Evolutionary conservation across 2,888 invertebrate genomes (phyloP).

Genomic region (Oasisia sp.): DNA sequence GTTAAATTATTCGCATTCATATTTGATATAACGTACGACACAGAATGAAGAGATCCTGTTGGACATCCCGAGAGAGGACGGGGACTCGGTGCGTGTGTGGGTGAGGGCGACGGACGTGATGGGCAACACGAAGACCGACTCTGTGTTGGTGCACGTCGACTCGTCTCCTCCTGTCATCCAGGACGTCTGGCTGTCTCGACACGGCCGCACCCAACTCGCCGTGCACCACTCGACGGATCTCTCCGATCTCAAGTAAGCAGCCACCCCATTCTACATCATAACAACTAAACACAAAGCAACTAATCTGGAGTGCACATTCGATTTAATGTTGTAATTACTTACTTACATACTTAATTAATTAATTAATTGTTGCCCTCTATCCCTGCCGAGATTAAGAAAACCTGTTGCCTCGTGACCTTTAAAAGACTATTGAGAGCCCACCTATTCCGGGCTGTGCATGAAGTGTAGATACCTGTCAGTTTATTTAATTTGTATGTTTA

Average conservation of each 20-base stretch:
- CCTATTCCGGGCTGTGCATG: too few species aligned
- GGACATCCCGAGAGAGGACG: constrained; percentile 14
- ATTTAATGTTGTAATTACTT: neutral
- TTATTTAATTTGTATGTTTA: too few species aligned
- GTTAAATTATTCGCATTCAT: neutral
- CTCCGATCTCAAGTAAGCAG: constrained; percentile 13
- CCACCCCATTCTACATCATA: neutral
- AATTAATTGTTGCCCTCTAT: too few species aligned
- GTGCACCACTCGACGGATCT: constrained; percentile 25
- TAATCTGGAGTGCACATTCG: neutral
- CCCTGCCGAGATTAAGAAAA: too few species aligned
- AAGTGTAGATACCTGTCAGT: too few species aligned
- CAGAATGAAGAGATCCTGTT: constrained; percentile 6
- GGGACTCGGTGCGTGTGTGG: constrained; percentile 23
- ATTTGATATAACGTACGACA: neutral
- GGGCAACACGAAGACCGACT: too few species aligned
- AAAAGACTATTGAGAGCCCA: too few species aligned
- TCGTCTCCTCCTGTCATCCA: constrained; percentile 23
- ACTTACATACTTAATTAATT: too few species aligned
- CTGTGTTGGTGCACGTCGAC: constrained; percentile 27
- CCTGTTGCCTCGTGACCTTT: too few species aligned
- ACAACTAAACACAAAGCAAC: neutral
- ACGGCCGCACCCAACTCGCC: neutral
- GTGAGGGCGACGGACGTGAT: constrained; percentile 19
- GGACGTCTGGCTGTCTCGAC: neutral